Conservation (phyloP, 2,797 vertebrate genomes). For the Pagetopsis macropterus region DNA sequence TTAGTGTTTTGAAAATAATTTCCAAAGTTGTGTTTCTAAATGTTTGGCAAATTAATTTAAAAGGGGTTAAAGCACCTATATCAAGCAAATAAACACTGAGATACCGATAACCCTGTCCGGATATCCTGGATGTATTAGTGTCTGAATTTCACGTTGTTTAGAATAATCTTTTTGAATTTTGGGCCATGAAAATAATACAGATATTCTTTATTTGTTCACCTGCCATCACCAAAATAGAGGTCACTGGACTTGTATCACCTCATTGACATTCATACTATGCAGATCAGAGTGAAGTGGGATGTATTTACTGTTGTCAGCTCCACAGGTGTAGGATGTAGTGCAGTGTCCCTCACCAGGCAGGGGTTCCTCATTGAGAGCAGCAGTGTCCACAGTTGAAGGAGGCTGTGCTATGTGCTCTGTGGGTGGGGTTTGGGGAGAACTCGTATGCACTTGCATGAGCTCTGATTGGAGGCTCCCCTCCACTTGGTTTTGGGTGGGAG, state of each 20-base stretch:
- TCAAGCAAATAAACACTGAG: background rate
- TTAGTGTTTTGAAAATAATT: background rate
- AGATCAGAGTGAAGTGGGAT: background rate
- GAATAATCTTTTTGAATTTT: background rate
- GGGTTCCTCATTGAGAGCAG: constrained; percentile 87
- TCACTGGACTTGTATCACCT: background rate
- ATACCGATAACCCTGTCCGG: background rate
- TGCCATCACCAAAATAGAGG: background rate
- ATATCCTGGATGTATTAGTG: background rate
- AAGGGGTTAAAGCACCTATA: background rate
- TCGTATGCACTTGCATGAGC: constrained; percentile 88
- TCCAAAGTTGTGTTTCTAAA: background rate
- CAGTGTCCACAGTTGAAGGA: constrained; percentile 89
- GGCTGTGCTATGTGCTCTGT: constrained; percentile 83
- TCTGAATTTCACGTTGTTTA: background rate
- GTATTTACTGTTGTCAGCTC: constrained; percentile 2
- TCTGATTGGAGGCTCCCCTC: constrained; percentile 92
- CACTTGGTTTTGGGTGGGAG: constrained; percentile 87
- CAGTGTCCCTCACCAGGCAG: constrained; percentile 76
- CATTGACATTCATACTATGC: background rate
- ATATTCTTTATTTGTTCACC: background rate
- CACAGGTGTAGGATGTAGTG: constrained; percentile 38
- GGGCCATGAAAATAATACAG: no score
- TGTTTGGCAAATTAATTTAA: background rate
- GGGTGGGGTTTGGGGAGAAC: constrained; percentile 85